phyloP scores from a whole-genome alignment of 2,797 vertebrate species.

The Apogon talboti region DNA sequence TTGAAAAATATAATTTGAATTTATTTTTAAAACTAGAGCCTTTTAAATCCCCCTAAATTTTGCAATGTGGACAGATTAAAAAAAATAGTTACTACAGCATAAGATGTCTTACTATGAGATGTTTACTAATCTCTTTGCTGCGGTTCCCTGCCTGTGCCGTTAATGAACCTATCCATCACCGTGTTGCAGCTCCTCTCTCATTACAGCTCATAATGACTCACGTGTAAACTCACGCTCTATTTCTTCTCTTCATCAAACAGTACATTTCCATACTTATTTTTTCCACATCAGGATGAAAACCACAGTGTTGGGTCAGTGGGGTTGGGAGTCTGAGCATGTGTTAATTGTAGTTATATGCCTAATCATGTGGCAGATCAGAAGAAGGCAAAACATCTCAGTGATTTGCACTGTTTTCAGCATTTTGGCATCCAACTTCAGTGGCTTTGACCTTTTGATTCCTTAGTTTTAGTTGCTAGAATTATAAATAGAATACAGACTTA shows the following conservation, averaged over 20 bases:
- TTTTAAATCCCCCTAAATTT: no score
- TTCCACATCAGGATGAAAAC: constrained; percentile 29
- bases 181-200: constrained; percentile 28
- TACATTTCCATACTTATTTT: constrained; percentile 33
- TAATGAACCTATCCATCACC: constrained; percentile 23
- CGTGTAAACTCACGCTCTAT: constrained; percentile 31
- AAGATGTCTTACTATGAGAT: no score
- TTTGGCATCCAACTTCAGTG: not conserved
- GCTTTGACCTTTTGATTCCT: constrained; percentile 4
- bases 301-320: constrained; percentile 15
- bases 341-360: constrained; percentile 13
- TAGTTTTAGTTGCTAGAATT: not conserved
- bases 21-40: no score
- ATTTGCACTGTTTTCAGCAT: not conserved
- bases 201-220: constrained; percentile 32
- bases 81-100: no score
- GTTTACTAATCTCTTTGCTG: not conserved
- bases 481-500: not conserved
- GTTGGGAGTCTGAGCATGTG: constrained; percentile 1
- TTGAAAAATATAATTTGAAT: no score
- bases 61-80: no score
- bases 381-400: not conserved
- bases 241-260: constrained; percentile 38
- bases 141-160: not conserved
- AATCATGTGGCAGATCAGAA: constrained; percentile 1